Percentiles rank a stretch among this genome's conserved stretches.
Evolutionary conservation across 2,113 vertebrate genomes (phyloP).

Genomic region (Myotis yumanensis): DNA sequence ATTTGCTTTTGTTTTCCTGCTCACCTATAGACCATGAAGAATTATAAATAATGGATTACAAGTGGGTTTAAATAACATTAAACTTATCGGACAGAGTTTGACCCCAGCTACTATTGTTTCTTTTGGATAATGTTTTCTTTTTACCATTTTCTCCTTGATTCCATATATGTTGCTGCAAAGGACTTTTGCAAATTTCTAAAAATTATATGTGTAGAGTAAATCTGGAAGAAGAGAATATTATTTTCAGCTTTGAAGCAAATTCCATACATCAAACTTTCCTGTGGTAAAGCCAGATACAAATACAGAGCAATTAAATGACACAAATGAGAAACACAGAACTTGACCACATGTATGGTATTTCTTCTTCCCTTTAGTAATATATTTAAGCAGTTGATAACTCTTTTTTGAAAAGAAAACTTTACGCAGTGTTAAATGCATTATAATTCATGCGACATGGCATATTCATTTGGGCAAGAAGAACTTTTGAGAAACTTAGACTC

Average conservation of each 20-base stretch:
- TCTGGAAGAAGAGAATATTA: slow-evolving; percentile 72
- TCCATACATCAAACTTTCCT: slow-evolving; percentile 80
- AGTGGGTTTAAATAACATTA: slow-evolving; percentile 56
- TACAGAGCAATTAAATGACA: slow-evolving; percentile 64
- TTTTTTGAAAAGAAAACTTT: slow-evolving; percentile 60
- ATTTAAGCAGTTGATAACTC: slow-evolving; percentile 48
- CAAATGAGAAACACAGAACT: slow-evolving; percentile 75
- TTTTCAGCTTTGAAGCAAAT: slow-evolving; percentile 66
- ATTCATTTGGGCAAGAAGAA: slow-evolving; percentile 17
- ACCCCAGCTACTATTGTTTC: not conserved
- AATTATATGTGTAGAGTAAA: slow-evolving; percentile 40
- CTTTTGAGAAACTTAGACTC: slow-evolving; percentile 28
- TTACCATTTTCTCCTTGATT: not conserved
- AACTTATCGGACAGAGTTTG: slow-evolving; percentile 21
- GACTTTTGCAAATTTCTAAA: slow-evolving; percentile 65
- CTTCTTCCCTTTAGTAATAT: slow-evolving; percentile 26
- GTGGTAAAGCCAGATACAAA: slow-evolving; percentile 73
- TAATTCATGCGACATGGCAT: not conserved
- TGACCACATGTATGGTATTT: not conserved
- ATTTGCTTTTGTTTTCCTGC: not conserved
- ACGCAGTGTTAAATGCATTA: slow-evolving; percentile 12
- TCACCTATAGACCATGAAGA: not conserved
- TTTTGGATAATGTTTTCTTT: slow-evolving; percentile 47
- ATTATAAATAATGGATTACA: not conserved
- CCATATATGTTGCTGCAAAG: slow-evolving; percentile 41